Conservation (phyloP, 2,797 vertebrate genomes). For the Iguana delicatissima region DNA sequence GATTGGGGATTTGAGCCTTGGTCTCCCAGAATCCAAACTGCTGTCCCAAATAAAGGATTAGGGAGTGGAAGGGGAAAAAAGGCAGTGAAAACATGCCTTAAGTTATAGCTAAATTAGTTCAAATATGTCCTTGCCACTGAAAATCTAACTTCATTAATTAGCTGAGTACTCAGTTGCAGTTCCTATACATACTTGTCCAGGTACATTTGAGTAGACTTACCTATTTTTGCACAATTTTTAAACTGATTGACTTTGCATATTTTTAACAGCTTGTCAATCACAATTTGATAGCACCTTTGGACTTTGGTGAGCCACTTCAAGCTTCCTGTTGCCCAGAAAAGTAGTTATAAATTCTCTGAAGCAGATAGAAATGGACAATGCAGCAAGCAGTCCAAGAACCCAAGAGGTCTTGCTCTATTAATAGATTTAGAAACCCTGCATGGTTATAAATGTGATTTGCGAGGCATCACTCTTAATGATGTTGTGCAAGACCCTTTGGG, state of each 20-base stretch:
- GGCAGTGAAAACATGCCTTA: background rate
- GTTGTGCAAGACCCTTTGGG: background rate
- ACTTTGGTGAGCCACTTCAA: too few species aligned
- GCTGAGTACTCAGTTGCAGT: background rate
- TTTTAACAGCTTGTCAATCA: background rate
- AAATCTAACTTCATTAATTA: background rate
- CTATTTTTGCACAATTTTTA: background rate
- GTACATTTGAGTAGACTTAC: background rate
- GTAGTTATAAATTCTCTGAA: background rate
- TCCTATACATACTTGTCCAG: background rate
- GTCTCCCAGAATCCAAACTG: background rate
- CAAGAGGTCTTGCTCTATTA: background rate
- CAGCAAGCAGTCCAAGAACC: background rate
- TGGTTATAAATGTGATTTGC: background rate
- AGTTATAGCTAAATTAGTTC: background rate
- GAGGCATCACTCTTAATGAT: background rate
- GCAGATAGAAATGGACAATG: background rate
- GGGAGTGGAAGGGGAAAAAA: too few species aligned
- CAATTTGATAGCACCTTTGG: background rate
- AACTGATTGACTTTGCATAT: background rate
- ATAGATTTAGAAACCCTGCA: slow-evolving; percentile 4
- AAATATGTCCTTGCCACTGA: background rate
- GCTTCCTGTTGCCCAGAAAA: background rate
- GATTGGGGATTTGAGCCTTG: too few species aligned
- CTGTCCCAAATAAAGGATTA: background rate